Percentiles rank a stretch among this genome's conserved stretches.
phyloP scores from a whole-genome alignment of 2,113 vertebrate genomes.

The Austrofundulus limnaeus region DNA sequence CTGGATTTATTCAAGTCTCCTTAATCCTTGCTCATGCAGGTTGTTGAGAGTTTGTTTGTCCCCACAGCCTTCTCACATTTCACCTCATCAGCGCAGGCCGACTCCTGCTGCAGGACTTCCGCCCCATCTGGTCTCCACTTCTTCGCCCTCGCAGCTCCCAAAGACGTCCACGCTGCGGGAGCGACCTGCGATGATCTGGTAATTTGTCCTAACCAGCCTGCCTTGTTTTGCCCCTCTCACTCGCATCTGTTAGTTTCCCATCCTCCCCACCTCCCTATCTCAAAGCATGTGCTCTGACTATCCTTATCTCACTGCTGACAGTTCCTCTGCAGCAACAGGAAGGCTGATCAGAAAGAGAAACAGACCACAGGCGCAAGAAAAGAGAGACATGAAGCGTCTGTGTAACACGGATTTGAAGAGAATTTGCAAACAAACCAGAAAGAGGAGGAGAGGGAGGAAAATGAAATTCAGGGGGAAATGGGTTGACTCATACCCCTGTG shows the following conservation, averaged over 20 bases:
- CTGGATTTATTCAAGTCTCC: conserved; percentile 43
- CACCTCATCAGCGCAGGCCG: conserved; percentile 35
- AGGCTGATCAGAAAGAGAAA: conserved; percentile 61
- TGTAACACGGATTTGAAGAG: conserved; percentile 44
- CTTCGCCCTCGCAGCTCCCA: conserved; percentile 4
- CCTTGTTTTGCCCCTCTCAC: conserved; percentile 45
- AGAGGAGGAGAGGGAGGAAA: conserved; percentile 22
- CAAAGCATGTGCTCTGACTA: conserved; percentile 52
- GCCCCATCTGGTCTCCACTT: conserved; percentile 18
- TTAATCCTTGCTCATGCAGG: conserved; percentile 47
- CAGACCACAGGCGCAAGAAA: conserved; percentile 55
- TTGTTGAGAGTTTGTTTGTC: conserved; percentile 38
- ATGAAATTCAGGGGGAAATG: conserved; percentile 10
- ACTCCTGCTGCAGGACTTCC: conserved; percentile 14
- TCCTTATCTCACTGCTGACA: conserved; percentile 75
- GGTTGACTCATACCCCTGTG: conserved; percentile 67
- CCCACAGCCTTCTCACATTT: conserved; percentile 47
- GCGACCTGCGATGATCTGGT: conserved; percentile 24
- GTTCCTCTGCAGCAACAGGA: conserved; percentile 75
- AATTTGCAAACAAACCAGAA: conserved; percentile 36
- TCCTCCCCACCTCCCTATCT: conserved; percentile 10
- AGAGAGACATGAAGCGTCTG: conserved; percentile 27
- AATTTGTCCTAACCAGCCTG: conserved; percentile 31
- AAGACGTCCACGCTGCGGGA: conserved; percentile 9
- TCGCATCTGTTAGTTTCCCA: conserved; percentile 23